Conservation (phyloP, 2,888 invertebrate species). For the Stenotaenia linearis region DNA sequence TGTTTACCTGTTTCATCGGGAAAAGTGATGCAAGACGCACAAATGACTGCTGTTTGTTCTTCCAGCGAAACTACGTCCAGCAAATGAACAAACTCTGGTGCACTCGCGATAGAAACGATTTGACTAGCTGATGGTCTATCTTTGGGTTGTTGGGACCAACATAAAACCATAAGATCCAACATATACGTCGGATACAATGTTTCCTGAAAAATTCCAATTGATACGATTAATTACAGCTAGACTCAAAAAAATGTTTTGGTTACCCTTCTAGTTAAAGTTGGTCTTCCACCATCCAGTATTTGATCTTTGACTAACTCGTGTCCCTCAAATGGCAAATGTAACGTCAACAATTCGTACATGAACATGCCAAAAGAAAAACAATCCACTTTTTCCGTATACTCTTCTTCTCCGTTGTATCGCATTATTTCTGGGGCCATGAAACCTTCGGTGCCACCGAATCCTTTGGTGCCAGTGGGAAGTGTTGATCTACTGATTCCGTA, state of each 20-base stretch:
- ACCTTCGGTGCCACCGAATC: conserved; percentile 97
- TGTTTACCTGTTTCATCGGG: conserved; percentile 30
- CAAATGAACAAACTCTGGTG: conserved; percentile 88
- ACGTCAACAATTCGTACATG: conserved; percentile 86
- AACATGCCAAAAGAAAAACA: conserved; percentile 99
- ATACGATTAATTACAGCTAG: too few relatives aligned
- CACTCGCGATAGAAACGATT: conserved; percentile 82
- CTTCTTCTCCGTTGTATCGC: conserved; percentile 95
- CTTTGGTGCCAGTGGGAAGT: conserved; percentile 85
- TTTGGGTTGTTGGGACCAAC: conserved; percentile 77
- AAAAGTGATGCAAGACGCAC: conserved; percentile 31
- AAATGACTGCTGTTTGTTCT: conserved; percentile 38
- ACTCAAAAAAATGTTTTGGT: too few relatives aligned
- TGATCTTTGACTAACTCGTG: conserved; percentile 96
- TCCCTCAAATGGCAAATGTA: conserved; percentile 91
- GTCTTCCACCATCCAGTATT: conserved; percentile 88
- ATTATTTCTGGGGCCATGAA: conserved; percentile 99
- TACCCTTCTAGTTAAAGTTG: conserved; percentile 76
- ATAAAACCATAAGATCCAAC: conserved; percentile 89
- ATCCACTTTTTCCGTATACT: conserved; percentile 97
- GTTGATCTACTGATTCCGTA: conserved; percentile 89
- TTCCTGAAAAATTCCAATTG: conserved; percentile 58
- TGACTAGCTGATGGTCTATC: conserved; percentile 90
- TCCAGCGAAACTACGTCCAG: conserved; percentile 70
- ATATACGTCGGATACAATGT: conserved; percentile 81